phyloP scores from a whole-genome alignment of 1,140 invertebrate species.

The Pachyrhynchus sulphureomaculatus region DNA sequence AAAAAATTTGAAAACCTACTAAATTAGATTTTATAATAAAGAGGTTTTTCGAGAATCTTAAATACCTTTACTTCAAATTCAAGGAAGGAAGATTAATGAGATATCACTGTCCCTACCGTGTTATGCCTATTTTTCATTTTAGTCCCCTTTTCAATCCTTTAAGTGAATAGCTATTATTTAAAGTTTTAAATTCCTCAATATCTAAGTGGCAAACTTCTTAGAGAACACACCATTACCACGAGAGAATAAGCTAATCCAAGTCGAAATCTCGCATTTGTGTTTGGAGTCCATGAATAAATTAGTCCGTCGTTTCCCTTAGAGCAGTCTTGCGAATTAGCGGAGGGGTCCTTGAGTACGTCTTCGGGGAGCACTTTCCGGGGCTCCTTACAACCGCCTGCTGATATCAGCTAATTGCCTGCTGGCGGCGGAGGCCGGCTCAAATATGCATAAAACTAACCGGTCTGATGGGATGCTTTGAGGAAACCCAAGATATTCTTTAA shows the following conservation, averaged over 20 bases:
- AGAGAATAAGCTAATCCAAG: conserved; percentile 21
- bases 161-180: background rate
- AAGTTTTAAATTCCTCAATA: background rate
- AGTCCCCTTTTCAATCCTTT: too few relatives aligned
- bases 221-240: conserved; percentile 19
- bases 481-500: conserved; percentile 2
- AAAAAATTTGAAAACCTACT: too few relatives aligned
- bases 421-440: conserved; percentile 12
- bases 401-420: conserved; percentile 27
- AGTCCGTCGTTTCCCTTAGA: conserved; percentile 21
- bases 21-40: too few relatives aligned
- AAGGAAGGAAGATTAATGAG: too few relatives aligned
- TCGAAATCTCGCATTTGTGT: conserved; percentile 18
- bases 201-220: conserved; percentile 9
- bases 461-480: conserved; percentile 11
- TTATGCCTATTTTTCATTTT: too few relatives aligned
- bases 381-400: conserved; percentile 26
- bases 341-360: conserved; percentile 16
- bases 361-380: conserved; percentile 27
- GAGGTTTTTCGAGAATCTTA: too few relatives aligned
- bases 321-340: conserved; percentile 24
- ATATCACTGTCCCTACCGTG: too few relatives aligned
- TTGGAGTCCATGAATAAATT: conserved; percentile 26
- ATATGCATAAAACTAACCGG: conserved; percentile 22
- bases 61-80: too few relatives aligned